These are phyloP conservation scores for Hydrotaea cyrtoneurina DNA, from an alignment of 2,888 invertebrate genomes.

Conservation along the genomic window DNA sequence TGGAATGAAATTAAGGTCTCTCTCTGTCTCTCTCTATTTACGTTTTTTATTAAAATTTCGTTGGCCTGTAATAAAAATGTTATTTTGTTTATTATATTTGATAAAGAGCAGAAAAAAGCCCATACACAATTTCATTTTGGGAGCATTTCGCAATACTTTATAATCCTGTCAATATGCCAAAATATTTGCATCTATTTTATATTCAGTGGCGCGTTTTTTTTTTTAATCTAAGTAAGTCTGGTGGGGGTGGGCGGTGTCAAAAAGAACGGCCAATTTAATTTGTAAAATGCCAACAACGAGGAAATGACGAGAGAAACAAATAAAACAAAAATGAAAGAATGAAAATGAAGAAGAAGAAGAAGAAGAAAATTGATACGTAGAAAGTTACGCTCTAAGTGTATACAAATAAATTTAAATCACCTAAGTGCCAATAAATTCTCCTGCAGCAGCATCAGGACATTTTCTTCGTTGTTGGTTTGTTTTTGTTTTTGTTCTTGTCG, in stretches of 20 bases:
- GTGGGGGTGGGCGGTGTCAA: neutral
- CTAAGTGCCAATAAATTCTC: slow-evolving; percentile 51
- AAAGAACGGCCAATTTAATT: slow-evolving; percentile 37
- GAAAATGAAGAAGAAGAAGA: slow-evolving; percentile 10
- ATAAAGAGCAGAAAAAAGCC: slow-evolving; percentile 24
- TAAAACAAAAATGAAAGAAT: slow-evolving; percentile 9
- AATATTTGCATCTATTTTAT: slow-evolving; percentile 11
- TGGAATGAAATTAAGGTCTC: neutral
- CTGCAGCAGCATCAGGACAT: slow-evolving; percentile 44
- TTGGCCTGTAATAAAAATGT: slow-evolving; percentile 6
- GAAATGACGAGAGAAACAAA: neutral
- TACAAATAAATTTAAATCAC: slow-evolving; percentile 21
- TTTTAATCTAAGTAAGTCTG: slow-evolving; percentile 34
- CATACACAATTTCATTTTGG: slow-evolving; percentile 44
- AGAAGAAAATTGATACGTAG: neutral
- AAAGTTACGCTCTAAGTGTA: neutral
- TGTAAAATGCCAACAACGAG: slow-evolving; percentile 22
- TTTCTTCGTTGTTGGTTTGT: neutral
- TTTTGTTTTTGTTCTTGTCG: too few species aligned
- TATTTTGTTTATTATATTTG: neutral
- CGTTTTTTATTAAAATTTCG: slow-evolving; percentile 11
- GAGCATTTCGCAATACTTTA: slow-evolving; percentile 22
- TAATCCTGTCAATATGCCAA: slow-evolving; percentile 63
- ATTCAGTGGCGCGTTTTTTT: neutral
- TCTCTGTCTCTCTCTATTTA: neutral